Conservation (phyloP, 2,888 invertebrate species). For the Eupithecia subfuscata region DNA sequence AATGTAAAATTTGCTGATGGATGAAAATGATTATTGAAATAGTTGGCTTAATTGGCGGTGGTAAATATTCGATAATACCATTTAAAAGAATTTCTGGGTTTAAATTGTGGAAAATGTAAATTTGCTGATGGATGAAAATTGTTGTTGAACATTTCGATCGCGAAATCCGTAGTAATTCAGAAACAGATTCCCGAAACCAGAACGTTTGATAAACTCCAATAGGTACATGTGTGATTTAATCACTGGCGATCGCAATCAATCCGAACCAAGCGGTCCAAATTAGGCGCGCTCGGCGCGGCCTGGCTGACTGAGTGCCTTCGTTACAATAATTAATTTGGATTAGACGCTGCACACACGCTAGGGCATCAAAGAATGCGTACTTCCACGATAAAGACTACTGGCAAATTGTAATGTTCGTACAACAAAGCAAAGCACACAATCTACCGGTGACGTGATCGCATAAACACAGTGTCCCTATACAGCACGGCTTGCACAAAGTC, state of each 20-base stretch:
- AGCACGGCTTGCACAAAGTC: constrained; percentile 69
- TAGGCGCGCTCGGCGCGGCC: constrained; percentile 5
- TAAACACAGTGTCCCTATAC: constrained; percentile 71
- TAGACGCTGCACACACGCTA: constrained; percentile 5
- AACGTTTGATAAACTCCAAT: constrained; percentile 27
- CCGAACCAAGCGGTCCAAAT: constrained; percentile 24
- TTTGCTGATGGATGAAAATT: neutral
- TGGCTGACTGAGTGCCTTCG: constrained; percentile 22
- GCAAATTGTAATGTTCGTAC: constrained; percentile 39
- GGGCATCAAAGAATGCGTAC: neutral
- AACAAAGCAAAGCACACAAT: constrained; percentile 73
- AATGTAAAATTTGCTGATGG: too few species aligned
- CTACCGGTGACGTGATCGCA: constrained; percentile 67
- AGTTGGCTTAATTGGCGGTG: too few species aligned
- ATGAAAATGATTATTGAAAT: too few species aligned
- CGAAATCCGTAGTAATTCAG: neutral
- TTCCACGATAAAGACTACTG: neutral
- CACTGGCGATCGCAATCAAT: constrained; percentile 28
- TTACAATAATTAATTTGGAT: constrained; percentile 26
- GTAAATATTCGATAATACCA: too few species aligned
- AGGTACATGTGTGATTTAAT: constrained; percentile 28
- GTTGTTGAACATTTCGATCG: neutral
- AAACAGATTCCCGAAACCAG: constrained; percentile 8
- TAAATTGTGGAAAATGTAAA: neutral
- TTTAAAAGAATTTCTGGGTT: neutral